Evolutionary conservation across 2,797 vertebrate species (phyloP).

Genomic region (Myripristis jacobus): DNA sequence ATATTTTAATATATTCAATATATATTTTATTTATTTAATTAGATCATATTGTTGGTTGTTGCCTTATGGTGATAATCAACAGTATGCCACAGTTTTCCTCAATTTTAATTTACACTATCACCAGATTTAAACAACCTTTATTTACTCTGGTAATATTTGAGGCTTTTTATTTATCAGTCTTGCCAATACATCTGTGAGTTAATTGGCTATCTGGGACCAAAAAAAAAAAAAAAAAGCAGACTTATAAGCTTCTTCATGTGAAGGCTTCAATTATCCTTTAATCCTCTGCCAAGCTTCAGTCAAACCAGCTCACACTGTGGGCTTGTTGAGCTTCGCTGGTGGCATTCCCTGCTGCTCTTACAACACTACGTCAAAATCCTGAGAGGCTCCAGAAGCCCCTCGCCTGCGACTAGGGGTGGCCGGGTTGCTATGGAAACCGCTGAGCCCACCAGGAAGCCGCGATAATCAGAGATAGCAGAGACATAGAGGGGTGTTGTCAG

Average conservation of each 20-base stretch:
- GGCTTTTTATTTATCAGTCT: not conserved
- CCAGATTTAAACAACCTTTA: not conserved
- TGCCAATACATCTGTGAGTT: not conserved
- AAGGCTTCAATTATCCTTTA: slow-evolving; percentile 46
- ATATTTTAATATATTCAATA: too few species aligned
- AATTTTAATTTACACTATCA: not conserved
- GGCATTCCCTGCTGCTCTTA: slow-evolving; percentile 43
- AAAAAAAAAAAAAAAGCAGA: not conserved
- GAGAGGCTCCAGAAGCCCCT: slow-evolving; percentile 48
- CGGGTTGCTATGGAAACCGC: slow-evolving; percentile 75
- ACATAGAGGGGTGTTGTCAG: slow-evolving; percentile 18
- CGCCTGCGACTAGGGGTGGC: slow-evolving; percentile 40
- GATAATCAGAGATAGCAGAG: slow-evolving; percentile 57
- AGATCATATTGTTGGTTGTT: too few species aligned
- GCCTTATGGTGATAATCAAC: not conserved
- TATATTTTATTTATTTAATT: too few species aligned
- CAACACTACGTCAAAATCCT: slow-evolving; percentile 40
- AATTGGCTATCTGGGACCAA: not conserved
- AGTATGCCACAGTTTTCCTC: not conserved
- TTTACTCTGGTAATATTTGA: not conserved
- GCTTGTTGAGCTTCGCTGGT: slow-evolving; percentile 44
- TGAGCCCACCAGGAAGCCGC: slow-evolving; percentile 59
- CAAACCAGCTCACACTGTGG: slow-evolving; percentile 29
- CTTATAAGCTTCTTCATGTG: slow-evolving; percentile 21
- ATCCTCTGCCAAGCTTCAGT: slow-evolving; percentile 33